Evolutionary conservation across 2,888 invertebrate genomes (phyloP), one percentile per base, ranked within the genome.

Genomic region (Cryptosula pallasiana): DNA sequence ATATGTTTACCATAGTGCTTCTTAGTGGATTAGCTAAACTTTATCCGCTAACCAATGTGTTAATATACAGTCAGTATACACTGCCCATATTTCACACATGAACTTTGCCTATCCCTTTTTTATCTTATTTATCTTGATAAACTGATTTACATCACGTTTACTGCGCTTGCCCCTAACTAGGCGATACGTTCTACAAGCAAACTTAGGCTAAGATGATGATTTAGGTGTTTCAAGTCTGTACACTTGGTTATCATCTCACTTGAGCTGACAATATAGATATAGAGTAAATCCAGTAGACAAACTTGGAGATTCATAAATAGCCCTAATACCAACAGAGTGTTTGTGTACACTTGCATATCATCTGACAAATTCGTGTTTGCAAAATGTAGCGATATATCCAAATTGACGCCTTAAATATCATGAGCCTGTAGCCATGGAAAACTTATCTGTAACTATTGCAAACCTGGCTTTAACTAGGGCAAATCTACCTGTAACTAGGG

Each of bases 371-470:
- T 63, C 27, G 32, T 63, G 32, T 63, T 63, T 63, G 32, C 63
- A 32, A 32, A 63, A 63, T 63, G 63, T 63, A 63, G 63, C 63
- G 63, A 63, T 63, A 27, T 63, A 27, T 32, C 63, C 63, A 9
- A 13, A 63, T 63, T 63, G 63, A 63, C 63, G 63, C 63, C 63
- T 34, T 29, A 63, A 5, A 5, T 55, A 55, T 55, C 55, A 55
- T 55, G 55, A 55, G 25, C n/a, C n/a, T n/a, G n/a, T n/a, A n/a
- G n/a, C n/a, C n/a, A n/a, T n/a, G n/a, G n/a, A n/a, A n/a, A n/a
- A n/a, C n/a, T n/a, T n/a, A n/a, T n/a, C n/a, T n/a, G n/a, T n/a
- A n/a, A n/a, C n/a, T n/a, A n/a, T n/a, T n/a, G n/a, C n/a, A n/a
- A n/a, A n/a, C n/a, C n/a, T n/a, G n/a, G n/a, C n/a, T n/a, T n/a